Evolutionary conservation across 2,113 vertebrate genomes (phyloP), one percentile per base, ranked within the genome.

Genomic region (Regulus satrapa): DNA sequence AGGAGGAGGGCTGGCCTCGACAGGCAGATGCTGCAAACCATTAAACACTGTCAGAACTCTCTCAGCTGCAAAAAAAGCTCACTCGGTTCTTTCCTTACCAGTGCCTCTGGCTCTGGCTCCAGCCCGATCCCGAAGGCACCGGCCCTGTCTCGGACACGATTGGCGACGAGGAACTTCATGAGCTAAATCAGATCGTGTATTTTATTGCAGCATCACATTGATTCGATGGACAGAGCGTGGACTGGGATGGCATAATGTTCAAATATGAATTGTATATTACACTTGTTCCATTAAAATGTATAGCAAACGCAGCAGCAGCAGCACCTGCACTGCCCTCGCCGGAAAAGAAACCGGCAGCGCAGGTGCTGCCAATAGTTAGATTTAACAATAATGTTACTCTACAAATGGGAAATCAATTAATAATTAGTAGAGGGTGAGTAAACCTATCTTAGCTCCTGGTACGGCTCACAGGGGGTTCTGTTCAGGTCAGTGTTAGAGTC

Each of bases 21-120:
- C 99, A 99, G 96, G 99, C 99, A 31, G 99, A 99, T 40, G 99
- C 98, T 91, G 99, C 99, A 61, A 99, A 99, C 97, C 99, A 99
- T 98, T 99, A 98, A 99, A 96, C 59, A 58, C 89, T 58, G 38
- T 94, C 96, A 85, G 88, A 93, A 55, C 34, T 49, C 62, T 49
- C 62, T 68, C 43, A 54, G 85, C 77, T 28, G 86, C 96, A 54
- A 52, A 96, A 52, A 96, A 94, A 97, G 83, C 88, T 55, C 95
- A 59, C 96, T 91, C 45, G 77, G 94, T 95, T 94, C 55, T 91
- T 95, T 91, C 95, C 96, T 93, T 96, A 79, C 34, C 28, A 91
- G 95, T 66, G 31, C 94, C 92, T 91, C 84, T 95, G 96, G 92
- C 92, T 91, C 84, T 95, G 96, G 92, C 91, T 97, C 86, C 95